These are phyloP conservation scores for Halcyon chelicuti DNA, from an alignment of 2,797 vertebrate species.

Conservation along the genomic window DNA sequence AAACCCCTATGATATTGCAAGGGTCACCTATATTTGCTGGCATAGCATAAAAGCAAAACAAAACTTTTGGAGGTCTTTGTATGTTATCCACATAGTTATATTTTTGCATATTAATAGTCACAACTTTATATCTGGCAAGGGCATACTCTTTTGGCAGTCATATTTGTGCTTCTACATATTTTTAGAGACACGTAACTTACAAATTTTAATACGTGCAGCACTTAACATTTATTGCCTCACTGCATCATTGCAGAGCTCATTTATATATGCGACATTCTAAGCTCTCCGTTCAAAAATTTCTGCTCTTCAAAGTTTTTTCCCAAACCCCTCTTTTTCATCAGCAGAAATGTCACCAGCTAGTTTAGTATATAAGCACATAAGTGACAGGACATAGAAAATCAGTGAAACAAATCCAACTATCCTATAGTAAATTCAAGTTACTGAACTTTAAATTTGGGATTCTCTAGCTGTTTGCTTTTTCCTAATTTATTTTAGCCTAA, in stretches of 20 bases:
- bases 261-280: not conserved
- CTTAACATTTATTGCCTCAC: not conserved
- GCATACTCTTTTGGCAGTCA: not conserved
- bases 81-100: not conserved
- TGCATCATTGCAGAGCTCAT: not conserved
- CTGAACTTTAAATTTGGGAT: not conserved
- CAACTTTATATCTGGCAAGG: not conserved
- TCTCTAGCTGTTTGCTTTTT: not conserved
- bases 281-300: not conserved
- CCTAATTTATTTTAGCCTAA: conserved; percentile 6
- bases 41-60: not conserved
- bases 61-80: not conserved
- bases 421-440: not conserved
- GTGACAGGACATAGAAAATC: not conserved
- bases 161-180: not conserved
- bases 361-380: not conserved
- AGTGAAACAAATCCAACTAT: not conserved
- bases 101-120: not conserved
- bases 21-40: accelerated
- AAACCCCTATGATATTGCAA: not conserved
- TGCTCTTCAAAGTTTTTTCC: not conserved
- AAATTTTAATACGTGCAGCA: not conserved
- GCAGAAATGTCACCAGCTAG: not conserved
- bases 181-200: not conserved
- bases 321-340: not conserved